A percentile compares a stretch with the other conserved stretches of the same genome.
Evolutionary conservation across 2,113 vertebrate species (phyloP).

Genomic region (Sceloporus tristichus): DNA sequence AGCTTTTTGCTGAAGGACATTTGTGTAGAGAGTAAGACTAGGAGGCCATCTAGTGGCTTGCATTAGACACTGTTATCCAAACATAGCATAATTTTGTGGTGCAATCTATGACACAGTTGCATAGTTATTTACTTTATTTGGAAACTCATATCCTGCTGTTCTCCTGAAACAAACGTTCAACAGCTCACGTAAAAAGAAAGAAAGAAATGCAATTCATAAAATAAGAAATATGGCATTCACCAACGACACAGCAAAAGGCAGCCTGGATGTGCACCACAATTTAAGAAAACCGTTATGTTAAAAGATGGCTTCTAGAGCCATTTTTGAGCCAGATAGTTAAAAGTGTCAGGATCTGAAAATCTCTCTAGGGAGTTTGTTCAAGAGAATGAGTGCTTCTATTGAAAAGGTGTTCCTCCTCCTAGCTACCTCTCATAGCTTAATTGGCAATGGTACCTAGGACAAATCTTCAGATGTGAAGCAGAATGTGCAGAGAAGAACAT

Average conservation of each 20-base stretch:
- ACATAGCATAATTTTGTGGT: background rate
- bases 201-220: too few species aligned
- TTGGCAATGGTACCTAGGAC: background rate
- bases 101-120: background rate
- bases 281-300: background rate
- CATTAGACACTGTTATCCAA: background rate
- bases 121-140: background rate
- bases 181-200: too few species aligned
- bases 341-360: background rate
- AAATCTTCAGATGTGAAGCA: background rate
- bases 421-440: background rate
- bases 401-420: background rate
- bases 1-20: background rate
- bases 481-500: background rate
- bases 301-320: background rate
- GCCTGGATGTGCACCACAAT: background rate
- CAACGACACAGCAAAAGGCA: background rate
- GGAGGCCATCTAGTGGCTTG: constrained; percentile 18
- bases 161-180: too few species aligned
- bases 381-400: background rate
- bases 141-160: too few species aligned
- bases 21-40: background rate
- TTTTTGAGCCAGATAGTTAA: background rate
- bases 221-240: too few species aligned
- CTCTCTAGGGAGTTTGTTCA: background rate